These are phyloP conservation scores for Fistularia commersonii DNA, from an alignment of 2,797 vertebrate genomes.

Conservation along the genomic window DNA sequence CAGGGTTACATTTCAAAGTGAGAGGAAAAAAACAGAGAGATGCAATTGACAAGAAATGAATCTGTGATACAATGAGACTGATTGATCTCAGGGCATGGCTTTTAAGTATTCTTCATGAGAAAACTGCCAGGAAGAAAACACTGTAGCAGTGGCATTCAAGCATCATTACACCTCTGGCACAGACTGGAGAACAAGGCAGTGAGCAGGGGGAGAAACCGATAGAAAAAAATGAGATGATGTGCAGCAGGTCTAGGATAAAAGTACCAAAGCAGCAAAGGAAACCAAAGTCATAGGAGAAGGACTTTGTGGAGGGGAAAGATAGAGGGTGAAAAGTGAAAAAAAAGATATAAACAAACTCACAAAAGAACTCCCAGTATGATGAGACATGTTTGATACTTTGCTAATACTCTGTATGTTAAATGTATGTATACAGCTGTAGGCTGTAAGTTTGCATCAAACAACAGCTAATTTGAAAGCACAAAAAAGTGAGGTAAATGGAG, in stretches of 20 bases:
- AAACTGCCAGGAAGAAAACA: conserved; percentile 64
- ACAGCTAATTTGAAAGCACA: conserved; percentile 44
- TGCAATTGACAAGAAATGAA: conserved; percentile 42
- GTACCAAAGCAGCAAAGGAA: conserved; percentile 42
- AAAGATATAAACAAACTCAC: conserved; percentile 68
- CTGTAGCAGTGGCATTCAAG: conserved; percentile 78
- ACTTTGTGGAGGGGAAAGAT: conserved; percentile 32
- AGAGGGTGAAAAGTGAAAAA: conserved; percentile 50
- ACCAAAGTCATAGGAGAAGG: conserved; percentile 36
- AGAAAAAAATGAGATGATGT: conserved; percentile 30
- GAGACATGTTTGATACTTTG: conserved; percentile 83
- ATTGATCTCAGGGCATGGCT: conserved; percentile 64
- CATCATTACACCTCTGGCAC: conserved; percentile 79
- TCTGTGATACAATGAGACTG: conserved; percentile 57
- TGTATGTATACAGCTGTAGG: too few relatives aligned
- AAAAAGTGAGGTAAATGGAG: conserved; percentile 57
- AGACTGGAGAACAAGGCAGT: conserved; percentile 49
- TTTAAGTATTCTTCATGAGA: conserved; percentile 77
- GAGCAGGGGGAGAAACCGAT: conserved; percentile 37
- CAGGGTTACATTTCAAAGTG: conserved; percentile 36
- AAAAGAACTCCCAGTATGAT: conserved; percentile 75
- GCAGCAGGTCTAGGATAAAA: conserved; percentile 24
- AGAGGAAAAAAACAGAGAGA: conserved; percentile 24
- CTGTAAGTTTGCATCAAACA: conserved; percentile 74
- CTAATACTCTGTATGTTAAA: conserved; percentile 78